phyloP scores from a whole-genome alignment of 1,140 invertebrate species.

The Papilio aristodemus region DNA sequence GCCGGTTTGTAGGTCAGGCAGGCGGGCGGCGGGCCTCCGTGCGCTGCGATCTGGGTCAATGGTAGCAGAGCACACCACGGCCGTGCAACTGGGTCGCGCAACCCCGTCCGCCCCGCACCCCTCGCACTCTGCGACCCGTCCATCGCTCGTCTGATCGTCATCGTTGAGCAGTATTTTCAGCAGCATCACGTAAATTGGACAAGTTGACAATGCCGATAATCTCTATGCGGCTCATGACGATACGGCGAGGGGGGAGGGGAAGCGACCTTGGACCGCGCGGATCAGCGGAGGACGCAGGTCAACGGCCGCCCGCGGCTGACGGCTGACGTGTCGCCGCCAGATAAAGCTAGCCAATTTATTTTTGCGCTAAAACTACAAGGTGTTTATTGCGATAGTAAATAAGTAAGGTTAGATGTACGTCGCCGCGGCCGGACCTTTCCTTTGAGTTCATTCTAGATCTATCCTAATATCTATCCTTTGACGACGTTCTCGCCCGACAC shows the following conservation, averaged over 20 bases:
- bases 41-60: slow-evolving; percentile 70
- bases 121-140: not conserved
- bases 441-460: not conserved
- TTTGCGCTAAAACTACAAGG: slow-evolving; percentile 3
- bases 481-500: too few relatives aligned
- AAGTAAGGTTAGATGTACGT: not conserved
- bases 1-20: slow-evolving; percentile 51
- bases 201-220: too few relatives aligned
- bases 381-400: not conserved
- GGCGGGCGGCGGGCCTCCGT: too few relatives aligned
- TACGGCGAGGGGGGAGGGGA: slow-evolving; percentile 14
- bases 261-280: slow-evolving; percentile 35
- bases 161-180: too few relatives aligned
- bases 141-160: too few relatives aligned
- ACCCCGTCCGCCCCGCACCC: slow-evolving; percentile 18
- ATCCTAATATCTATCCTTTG: too few relatives aligned
- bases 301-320: slow-evolving; percentile 34
- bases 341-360: slow-evolving; percentile 16
- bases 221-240: too few relatives aligned
- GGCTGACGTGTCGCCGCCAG: slow-evolving; percentile 30
- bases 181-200: too few relatives aligned
- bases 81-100: too few relatives aligned
- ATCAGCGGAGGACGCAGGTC: slow-evolving; percentile 41
- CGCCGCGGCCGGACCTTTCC: not conserved
- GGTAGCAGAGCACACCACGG: slow-evolving; percentile 64